Conservation (phyloP, 1,140 invertebrate species). For the Halesus radiatus region DNA sequence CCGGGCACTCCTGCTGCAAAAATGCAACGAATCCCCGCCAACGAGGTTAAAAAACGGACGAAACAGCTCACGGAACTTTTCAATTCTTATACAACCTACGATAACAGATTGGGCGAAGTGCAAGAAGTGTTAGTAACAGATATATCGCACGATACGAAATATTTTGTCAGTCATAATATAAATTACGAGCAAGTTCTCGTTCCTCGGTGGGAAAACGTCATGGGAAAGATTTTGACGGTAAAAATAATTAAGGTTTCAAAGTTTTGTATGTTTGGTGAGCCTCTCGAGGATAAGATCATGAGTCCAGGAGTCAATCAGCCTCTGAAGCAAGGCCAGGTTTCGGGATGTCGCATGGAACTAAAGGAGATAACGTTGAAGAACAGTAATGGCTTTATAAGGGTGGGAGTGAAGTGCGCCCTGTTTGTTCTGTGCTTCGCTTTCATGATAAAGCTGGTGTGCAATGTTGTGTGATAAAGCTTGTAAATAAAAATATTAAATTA, state of each 20-base stretch:
- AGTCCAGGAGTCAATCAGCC: conserved; percentile 70
- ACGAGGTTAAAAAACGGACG: conserved; percentile 92
- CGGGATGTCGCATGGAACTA: conserved; percentile 60
- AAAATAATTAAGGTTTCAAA: conserved; percentile 83
- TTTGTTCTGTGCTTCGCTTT: conserved; percentile 47
- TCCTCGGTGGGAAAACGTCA: conserved; percentile 80
- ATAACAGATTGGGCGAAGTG: conserved; percentile 78
- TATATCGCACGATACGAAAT: conserved; percentile 89
- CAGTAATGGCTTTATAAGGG: conserved; percentile 42
- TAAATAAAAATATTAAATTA: conserved; percentile 17
- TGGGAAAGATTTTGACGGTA: conserved; percentile 89
- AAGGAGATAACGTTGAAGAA: conserved; percentile 28
- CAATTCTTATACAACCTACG: conserved; percentile 90
- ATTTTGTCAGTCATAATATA: conserved; percentile 96
- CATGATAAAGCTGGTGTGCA: conserved; percentile 6
- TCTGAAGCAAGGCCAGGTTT: conserved; percentile 69
- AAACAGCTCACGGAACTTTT: conserved; percentile 92
- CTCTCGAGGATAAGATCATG: conserved; percentile 69
- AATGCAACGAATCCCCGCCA: conserved; percentile 83
- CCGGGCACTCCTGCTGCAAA: conserved; percentile 95
- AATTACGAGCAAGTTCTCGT: conserved; percentile 95
- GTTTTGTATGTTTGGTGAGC: conserved; percentile 88
- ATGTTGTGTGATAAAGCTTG: conserved; percentile 29
- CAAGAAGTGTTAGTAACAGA: conserved; percentile 94
- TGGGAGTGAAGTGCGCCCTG: conserved; percentile 33